Evolutionary conservation across 2,888 invertebrate genomes (phyloP).

Genomic region (Xiphydria camelus): DNA sequence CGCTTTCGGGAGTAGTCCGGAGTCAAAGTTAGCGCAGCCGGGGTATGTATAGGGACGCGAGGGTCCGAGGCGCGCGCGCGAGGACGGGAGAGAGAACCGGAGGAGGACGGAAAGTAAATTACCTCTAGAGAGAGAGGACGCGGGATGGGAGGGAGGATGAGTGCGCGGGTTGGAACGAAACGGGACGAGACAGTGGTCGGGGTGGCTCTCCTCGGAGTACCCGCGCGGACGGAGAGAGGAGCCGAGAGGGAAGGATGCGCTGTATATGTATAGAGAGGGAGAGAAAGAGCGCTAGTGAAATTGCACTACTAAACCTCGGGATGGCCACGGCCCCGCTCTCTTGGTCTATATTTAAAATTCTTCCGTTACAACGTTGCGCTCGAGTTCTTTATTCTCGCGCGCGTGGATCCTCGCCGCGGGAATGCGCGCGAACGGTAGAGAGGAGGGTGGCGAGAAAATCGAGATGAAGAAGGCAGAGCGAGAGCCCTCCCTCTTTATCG

Average conservation of each 20-base stretch:
- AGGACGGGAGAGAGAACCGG: too few relatives aligned
- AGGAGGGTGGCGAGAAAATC: too few relatives aligned
- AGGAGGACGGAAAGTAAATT: constrained; percentile 43
- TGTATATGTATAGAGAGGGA: constrained; percentile 23
- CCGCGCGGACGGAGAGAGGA: constrained; percentile 3
- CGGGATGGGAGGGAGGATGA: constrained; percentile 21
- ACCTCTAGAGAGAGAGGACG: constrained; percentile 44
- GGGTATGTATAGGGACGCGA: constrained; percentile 9
- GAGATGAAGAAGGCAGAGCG: not conserved
- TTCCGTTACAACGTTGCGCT: constrained; percentile 7
- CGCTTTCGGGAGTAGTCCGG: too few relatives aligned
- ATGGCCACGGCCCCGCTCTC: constrained; percentile 18
- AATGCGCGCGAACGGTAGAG: too few relatives aligned
- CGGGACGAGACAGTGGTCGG: constrained; percentile 4
- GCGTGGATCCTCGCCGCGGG: too few relatives aligned
- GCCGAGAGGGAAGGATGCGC: constrained; percentile 5
- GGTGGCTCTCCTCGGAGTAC: not conserved
- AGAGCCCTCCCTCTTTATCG: not conserved
- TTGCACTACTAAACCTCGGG: constrained; percentile 29
- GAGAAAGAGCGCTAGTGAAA: constrained; percentile 28
- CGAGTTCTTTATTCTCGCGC: not conserved
- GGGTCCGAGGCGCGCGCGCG: too few relatives aligned
- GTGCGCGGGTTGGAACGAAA: constrained; percentile 2
- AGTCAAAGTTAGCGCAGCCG: constrained; percentile 6
- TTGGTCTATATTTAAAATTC: constrained; percentile 13